Conservation (phyloP, 2,113 vertebrate genomes). For the Mystacornis crossleyi region DNA sequence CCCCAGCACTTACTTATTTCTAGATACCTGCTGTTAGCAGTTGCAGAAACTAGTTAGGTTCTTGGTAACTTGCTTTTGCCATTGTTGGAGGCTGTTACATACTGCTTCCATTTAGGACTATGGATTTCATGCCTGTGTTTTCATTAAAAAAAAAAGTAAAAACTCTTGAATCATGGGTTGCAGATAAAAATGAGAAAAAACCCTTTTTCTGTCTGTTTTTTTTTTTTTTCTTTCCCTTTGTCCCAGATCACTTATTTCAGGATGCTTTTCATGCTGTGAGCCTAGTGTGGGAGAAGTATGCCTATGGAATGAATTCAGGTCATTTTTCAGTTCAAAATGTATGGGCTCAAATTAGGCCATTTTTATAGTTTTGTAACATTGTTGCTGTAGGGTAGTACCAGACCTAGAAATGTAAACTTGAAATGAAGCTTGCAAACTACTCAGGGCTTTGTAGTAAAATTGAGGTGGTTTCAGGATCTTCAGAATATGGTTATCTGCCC, state of each 20-base stretch:
- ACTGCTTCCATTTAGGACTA: not conserved
- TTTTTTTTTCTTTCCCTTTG: not conserved
- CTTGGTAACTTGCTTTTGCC: not conserved
- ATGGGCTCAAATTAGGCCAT: not conserved
- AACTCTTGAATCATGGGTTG: not conserved
- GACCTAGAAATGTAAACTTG: not conserved
- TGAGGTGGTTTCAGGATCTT: not conserved
- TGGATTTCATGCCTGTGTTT: not conserved
- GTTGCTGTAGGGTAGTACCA: not conserved
- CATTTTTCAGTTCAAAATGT: not conserved
- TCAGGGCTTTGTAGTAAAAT: not conserved
- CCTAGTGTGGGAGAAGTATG: not conserved
- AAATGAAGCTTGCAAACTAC: not conserved
- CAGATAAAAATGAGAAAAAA: not conserved
- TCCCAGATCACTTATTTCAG: not conserved
- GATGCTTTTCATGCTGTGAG: not conserved
- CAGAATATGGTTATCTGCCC: not conserved
- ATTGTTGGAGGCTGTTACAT: not conserved
- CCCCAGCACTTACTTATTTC: fast-evolving
- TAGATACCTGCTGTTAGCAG: not conserved
- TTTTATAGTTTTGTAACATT: not conserved
- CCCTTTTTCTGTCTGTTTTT: too few relatives aligned
- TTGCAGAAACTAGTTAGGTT: not conserved
- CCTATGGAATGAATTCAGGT: not conserved
- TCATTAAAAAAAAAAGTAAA: not conserved